Evolutionary conservation across 2,797 vertebrate genomes (phyloP).

Genomic region (Falco peregrinus): DNA sequence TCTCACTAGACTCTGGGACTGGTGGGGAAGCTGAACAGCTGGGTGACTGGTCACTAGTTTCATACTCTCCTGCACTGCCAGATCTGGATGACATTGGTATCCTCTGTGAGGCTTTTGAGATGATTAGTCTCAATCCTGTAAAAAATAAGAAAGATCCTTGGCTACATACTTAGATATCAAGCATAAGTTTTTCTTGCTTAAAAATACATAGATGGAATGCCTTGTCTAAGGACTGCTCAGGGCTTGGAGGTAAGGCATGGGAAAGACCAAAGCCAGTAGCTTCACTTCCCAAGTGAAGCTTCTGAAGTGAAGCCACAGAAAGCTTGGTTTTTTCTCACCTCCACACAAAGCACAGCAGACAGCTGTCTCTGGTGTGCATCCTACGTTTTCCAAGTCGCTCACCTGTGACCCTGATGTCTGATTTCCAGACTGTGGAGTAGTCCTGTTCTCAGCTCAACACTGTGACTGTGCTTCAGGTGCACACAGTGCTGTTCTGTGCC

Average conservation of each 20-base stretch:
- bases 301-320: background rate
- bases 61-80: conserved; percentile 5
- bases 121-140: background rate
- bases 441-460: background rate
- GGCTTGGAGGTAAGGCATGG: background rate
- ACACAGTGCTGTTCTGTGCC: background rate
- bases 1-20: background rate
- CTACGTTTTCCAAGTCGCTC: background rate
- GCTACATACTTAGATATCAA: background rate
- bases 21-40: background rate
- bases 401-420: background rate
- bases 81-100: conserved; percentile 34
- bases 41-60: background rate
- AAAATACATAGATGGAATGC: background rate
- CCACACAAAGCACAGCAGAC: background rate
- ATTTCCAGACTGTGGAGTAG: background rate
- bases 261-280: background rate
- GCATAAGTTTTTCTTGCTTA: background rate
- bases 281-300: background rate
- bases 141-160: conserved; percentile 22
- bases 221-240: background rate
- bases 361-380: background rate
- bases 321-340: background rate
- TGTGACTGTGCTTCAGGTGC: background rate
- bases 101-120: background rate